A percentile compares a stretch with the other conserved stretches of the same genome.
phyloP scores from a whole-genome alignment of 2,797 vertebrate species.

The Eidolon dupreanum region DNA sequence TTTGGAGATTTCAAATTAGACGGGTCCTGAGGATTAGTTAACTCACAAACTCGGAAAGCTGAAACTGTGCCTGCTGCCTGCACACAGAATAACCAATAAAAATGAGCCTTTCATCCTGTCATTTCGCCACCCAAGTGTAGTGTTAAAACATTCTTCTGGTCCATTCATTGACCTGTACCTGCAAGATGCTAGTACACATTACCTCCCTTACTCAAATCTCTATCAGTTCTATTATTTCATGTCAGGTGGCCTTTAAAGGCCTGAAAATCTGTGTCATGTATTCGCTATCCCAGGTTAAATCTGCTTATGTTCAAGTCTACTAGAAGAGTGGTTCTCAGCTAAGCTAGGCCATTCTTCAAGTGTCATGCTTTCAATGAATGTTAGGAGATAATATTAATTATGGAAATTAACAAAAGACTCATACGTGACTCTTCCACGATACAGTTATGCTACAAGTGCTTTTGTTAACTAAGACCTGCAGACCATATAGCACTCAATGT shows the following conservation, averaged over 20 bases:
- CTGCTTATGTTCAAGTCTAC: background rate
- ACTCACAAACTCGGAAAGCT: background rate
- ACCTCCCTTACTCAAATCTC: background rate
- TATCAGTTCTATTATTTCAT: background rate
- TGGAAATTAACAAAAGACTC: background rate
- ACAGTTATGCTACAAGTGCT: background rate
- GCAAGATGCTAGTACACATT: background rate
- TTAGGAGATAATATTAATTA: background rate
- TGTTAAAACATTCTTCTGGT: background rate
- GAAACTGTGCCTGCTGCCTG: background rate
- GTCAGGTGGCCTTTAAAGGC: slow-evolving; percentile 8
- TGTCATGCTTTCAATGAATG: background rate
- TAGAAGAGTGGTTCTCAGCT: background rate
- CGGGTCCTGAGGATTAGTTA: background rate
- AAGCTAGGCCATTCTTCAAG: background rate
- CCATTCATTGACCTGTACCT: background rate
- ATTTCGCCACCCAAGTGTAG: background rate
- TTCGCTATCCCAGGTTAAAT: background rate
- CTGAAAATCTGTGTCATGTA: background rate
- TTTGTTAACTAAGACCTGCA: slow-evolving; percentile 43
- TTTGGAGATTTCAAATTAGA: background rate
- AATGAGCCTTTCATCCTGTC: background rate
- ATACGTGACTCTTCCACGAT: background rate
- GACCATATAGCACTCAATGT: background rate
- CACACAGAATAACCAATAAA: background rate